phyloP scores from a whole-genome alignment of 2,888 invertebrate species.

The Lycia hirtaria region DNA sequence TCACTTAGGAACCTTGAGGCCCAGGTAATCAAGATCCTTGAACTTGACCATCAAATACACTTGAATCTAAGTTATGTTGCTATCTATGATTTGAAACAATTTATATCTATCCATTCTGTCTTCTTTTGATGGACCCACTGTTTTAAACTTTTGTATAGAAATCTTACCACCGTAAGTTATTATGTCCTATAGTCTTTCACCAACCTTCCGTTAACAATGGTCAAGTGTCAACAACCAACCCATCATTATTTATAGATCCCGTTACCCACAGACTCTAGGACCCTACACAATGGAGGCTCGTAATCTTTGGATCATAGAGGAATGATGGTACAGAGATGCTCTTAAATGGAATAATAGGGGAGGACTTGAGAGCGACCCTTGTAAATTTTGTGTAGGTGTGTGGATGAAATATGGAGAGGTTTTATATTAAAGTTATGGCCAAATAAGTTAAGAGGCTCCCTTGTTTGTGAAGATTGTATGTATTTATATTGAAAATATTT shows the following conservation, averaged over 20 bases:
- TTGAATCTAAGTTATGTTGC: too few relatives aligned
- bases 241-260: conserved; percentile 8
- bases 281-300: conserved; percentile 17
- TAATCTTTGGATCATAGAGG: conserved; percentile 22
- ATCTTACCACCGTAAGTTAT: too few relatives aligned
- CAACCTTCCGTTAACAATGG: neutral
- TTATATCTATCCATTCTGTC: too few relatives aligned
- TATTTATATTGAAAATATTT: too few relatives aligned
- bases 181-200: too few relatives aligned
- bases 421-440: neutral
- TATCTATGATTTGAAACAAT: too few relatives aligned
- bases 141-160: too few relatives aligned
- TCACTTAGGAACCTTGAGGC: too few relatives aligned
- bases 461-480: too few relatives aligned
- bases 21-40: too few relatives aligned
- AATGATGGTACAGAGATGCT: conserved; percentile 20
- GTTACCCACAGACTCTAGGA: conserved; percentile 1
- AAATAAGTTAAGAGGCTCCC: neutral
- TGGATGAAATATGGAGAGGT: neutral
- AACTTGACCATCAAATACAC: too few relatives aligned
- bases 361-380: conserved; percentile 18
- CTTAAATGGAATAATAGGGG: conserved; percentile 16
- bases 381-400: conserved; percentile 14
- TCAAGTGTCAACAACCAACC: conserved; percentile 7
- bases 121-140: too few relatives aligned